A percentile compares a stretch with the other conserved stretches of the same genome.
These are phyloP conservation scores for Ruditapes philippinarum DNA, from an alignment of 1,140 invertebrate genomes.

Conservation along the genomic window DNA sequence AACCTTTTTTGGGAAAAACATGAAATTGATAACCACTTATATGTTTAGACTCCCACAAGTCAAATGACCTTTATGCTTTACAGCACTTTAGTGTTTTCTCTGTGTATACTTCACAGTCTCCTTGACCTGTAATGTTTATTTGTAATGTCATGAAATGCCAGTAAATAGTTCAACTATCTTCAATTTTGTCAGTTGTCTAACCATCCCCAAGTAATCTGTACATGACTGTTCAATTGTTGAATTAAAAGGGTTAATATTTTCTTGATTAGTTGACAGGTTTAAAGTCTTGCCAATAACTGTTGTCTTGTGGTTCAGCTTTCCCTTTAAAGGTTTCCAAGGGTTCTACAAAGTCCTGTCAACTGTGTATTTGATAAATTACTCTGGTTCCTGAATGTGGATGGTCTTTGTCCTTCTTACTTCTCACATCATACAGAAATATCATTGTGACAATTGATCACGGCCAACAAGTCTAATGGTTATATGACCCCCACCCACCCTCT, in stretches of 20 bases:
- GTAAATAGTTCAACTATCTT: not conserved
- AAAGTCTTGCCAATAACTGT: not conserved
- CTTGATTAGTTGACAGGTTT: conserved; percentile 13
- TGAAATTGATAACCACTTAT: conserved; percentile 30
- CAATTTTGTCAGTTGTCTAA: conserved; percentile 25
- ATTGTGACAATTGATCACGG: too few species aligned
- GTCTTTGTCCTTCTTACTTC: too few species aligned
- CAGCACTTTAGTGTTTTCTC: not conserved
- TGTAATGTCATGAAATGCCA: conserved; percentile 35
- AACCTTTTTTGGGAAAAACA: not conserved
- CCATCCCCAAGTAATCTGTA: not conserved
- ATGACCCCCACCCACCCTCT: too few species aligned
- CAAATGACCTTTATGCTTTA: conserved; percentile 6
- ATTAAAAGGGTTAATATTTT: conserved; percentile 4
- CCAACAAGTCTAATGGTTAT: too few species aligned
- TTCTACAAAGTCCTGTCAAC: not conserved
- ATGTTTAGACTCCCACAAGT: conserved; percentile 45
- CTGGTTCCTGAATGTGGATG: conserved; percentile 7
- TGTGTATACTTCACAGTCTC: not conserved
- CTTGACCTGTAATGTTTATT: too few species aligned
- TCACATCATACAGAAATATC: too few species aligned
- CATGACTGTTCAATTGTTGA: not conserved
- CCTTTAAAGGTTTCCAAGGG: not conserved
- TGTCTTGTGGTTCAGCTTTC: not conserved
- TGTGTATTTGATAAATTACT: not conserved